These are phyloP conservation scores for Hozukius guyotensis DNA, from an alignment of 2,797 vertebrate genomes.

Conservation along the genomic window DNA sequence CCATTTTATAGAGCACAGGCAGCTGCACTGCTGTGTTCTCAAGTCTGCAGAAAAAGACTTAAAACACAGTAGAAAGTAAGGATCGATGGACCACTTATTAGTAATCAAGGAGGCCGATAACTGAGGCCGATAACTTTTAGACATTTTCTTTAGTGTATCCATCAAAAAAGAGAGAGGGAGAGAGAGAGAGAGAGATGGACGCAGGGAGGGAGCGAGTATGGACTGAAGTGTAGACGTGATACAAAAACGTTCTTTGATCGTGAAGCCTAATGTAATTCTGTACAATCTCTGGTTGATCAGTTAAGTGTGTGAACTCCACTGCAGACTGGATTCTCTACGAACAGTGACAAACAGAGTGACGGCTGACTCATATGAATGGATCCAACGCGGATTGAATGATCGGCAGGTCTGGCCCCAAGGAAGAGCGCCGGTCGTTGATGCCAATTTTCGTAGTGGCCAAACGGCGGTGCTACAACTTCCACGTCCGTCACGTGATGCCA, in stretches of 20 bases:
- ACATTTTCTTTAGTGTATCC: background rate
- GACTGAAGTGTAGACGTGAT: too few relatives aligned
- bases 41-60: slow-evolving; percentile 3
- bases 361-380: background rate
- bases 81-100: background rate
- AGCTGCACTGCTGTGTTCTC: slow-evolving; percentile 1
- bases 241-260: too few relatives aligned
- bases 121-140: background rate
- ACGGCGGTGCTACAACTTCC: too few relatives aligned
- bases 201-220: too few relatives aligned
- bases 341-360: background rate
- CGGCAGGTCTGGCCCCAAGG: background rate
- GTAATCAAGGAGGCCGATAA: background rate
- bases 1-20: background rate
- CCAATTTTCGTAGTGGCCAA: too few relatives aligned
- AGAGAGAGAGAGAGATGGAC: too few relatives aligned
- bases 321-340: background rate
- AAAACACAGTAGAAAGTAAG: background rate
- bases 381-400: background rate
- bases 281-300: background rate
- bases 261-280: background rate
- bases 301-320: background rate
- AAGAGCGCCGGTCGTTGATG: too few relatives aligned
- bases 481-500: too few relatives aligned
- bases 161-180: background rate